Evolutionary conservation across 2,113 vertebrate genomes (phyloP).

Genomic region (Gracilinanus agilis): DNA sequence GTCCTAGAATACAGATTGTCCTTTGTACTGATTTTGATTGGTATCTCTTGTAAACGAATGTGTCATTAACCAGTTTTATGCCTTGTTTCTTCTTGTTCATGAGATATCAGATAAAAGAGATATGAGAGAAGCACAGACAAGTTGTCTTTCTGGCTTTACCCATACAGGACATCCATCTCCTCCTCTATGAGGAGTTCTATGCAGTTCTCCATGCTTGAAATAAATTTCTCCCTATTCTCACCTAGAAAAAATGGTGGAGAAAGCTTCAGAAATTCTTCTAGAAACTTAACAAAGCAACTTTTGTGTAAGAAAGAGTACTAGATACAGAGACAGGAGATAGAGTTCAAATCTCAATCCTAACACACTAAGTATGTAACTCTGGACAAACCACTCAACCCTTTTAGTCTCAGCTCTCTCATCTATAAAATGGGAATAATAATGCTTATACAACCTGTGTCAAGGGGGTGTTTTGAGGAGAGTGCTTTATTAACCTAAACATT

Average conservation of each 20-base stretch:
- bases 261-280: neutral
- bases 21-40: slow-evolving; percentile 11
- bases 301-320: neutral
- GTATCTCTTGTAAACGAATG: slow-evolving; percentile 11
- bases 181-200: neutral
- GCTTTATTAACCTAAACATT: neutral
- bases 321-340: neutral
- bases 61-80: neutral
- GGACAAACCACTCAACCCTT: neutral
- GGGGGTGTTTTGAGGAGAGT: neutral
- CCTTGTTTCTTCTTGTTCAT: neutral
- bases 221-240: neutral
- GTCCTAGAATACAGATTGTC: neutral
- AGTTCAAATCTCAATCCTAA: neutral
- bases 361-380: neutral
- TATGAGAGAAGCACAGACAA: neutral
- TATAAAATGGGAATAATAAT: neutral
- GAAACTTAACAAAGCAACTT: neutral
- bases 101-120: neutral
- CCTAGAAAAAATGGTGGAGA: neutral
- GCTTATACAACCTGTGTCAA: neutral
- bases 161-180: neutral
- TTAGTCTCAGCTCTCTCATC: neutral
- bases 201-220: neutral
- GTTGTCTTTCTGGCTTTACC: neutral